These are phyloP conservation scores for human (Homo sapiens) DNA, from an alignment of 2,113 vertebrate species.

Conservation along the genomic window GRCh38 chrX:100217001-100217500, in stretches of 20 bases:
- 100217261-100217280: constrained; percentile 23
- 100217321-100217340: not conserved
- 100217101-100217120: constrained; percentile 13
- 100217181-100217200: constrained; percentile 42
- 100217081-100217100: not conserved
- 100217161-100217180: constrained; percentile 30
- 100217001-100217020: constrained; percentile 49
- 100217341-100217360: constrained; percentile 44
- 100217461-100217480: not conserved
- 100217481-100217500: not conserved
- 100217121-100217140: not conserved
- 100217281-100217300: constrained; percentile 8
- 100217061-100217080: constrained; percentile 24
- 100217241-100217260: constrained; percentile 43
- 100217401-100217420: not conserved
- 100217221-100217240: not conserved
- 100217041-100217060: constrained; percentile 39
- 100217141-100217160: constrained; percentile 25
- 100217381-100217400: not conserved
- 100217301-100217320: constrained; percentile 42
- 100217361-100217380: not conserved
- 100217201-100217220: constrained; percentile 10
- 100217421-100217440: not conserved
- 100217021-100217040: not conserved
- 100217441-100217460: not conserved